phyloP scores from a whole-genome alignment of 2,113 vertebrate genomes.

The Misgurnus anguillicaudatus region DNA sequence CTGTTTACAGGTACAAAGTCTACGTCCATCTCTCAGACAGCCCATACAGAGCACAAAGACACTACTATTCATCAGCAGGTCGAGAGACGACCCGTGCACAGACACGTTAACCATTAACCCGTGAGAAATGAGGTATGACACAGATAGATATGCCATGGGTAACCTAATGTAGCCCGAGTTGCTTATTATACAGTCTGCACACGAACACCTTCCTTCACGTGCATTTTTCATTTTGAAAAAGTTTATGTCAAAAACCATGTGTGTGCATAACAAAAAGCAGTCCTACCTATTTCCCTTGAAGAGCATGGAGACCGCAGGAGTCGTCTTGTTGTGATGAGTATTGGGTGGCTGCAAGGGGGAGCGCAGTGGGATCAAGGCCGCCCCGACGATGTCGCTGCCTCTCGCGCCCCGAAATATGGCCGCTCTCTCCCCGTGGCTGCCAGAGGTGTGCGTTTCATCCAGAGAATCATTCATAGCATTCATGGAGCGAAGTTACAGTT shows the following conservation, averaged over 20 bases:
- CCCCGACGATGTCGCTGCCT: slow-evolving; percentile 61
- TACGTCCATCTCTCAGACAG: slow-evolving; percentile 59
- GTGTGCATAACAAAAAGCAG: slow-evolving; percentile 9
- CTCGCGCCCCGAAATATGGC: slow-evolving; percentile 70
- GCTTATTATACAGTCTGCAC: slow-evolving; percentile 12
- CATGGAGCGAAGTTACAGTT: slow-evolving; percentile 70
- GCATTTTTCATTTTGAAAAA: background rate
- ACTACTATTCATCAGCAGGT: slow-evolving; percentile 52
- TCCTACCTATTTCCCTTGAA: slow-evolving; percentile 72
- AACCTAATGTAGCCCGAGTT: background rate
- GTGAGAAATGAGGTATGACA: slow-evolving; percentile 39
- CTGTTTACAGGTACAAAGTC: slow-evolving; percentile 73
- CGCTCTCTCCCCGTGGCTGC: slow-evolving; percentile 70
- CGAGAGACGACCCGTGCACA: slow-evolving; percentile 25
- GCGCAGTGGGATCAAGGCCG: slow-evolving; percentile 67
- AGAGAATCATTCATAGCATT: slow-evolving; percentile 77
- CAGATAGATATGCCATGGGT: slow-evolving; percentile 26
- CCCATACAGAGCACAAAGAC: slow-evolving; percentile 59
- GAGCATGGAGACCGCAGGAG: slow-evolving; percentile 46
- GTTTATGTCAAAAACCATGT: background rate
- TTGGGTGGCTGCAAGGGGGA: slow-evolving; percentile 65
- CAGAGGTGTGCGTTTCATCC: slow-evolving; percentile 69
- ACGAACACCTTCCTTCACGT: background rate
- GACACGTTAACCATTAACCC: slow-evolving; percentile 62
- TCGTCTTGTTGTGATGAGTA: slow-evolving; percentile 61